Evolutionary conservation across 2,797 vertebrate species (phyloP).

Genomic region (Chrosomus eos): DNA sequence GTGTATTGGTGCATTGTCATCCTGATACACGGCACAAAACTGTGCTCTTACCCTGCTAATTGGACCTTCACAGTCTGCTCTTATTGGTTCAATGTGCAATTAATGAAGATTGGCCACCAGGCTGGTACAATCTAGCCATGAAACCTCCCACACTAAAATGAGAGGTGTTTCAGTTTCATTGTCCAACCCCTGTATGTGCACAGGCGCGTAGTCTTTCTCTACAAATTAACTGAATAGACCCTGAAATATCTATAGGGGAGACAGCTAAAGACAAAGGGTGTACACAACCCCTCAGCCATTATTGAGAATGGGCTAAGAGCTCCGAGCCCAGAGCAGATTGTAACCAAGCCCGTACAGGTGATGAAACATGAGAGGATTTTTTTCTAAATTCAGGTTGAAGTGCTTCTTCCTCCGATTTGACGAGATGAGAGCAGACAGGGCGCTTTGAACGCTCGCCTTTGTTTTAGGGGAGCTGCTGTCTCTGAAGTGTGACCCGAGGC

Average conservation of each 20-base stretch:
- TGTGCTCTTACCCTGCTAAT: no score
- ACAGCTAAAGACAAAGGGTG: conserved; percentile 50
- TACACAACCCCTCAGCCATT: conserved; percentile 40
- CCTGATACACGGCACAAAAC: no score
- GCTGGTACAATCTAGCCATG: no score
- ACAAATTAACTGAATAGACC: no score
- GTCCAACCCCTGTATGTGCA: no score
- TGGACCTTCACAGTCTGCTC: no score
- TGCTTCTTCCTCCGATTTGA: conserved; percentile 47
- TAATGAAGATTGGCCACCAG: no score
- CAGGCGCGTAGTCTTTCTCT: no score
- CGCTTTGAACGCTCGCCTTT: conserved; percentile 58
- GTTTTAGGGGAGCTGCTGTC: conserved; percentile 48
- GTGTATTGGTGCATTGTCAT: no score
- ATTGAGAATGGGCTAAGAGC: conserved; percentile 27
- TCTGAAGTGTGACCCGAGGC: conserved; percentile 53
- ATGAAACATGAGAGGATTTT: conserved; percentile 64
- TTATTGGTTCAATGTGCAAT: no score
- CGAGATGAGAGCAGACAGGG: conserved; percentile 52
- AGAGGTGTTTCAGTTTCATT: no score
- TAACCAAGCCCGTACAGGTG: conserved; percentile 59
- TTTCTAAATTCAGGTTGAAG: conserved; percentile 44
- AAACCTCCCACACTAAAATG: no score
- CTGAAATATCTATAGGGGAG: conserved; percentile 14
- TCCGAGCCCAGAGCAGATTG: conserved; percentile 43